Percentiles rank a stretch among this genome's conserved stretches.
Conservation (phyloP, 1,140 invertebrate species). For the Parapsyche elsis region DNA sequence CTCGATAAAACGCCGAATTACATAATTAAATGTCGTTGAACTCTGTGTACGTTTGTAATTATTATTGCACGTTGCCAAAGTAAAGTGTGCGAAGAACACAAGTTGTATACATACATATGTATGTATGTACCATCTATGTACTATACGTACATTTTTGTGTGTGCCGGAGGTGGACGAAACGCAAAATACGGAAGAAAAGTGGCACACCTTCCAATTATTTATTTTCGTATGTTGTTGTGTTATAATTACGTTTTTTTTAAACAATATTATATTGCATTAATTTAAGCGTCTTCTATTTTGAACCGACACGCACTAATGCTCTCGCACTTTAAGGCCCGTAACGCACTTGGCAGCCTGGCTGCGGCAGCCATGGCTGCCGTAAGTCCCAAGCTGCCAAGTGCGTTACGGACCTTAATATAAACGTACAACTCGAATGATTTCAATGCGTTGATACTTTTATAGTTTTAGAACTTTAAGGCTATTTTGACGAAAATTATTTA, state of each 20-base stretch:
- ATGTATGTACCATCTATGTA: too few relatives aligned
- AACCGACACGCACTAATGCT: conserved; percentile 11
- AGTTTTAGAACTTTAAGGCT: too few relatives aligned
- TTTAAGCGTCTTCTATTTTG: conserved; percentile 18
- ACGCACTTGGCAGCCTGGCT: too few relatives aligned
- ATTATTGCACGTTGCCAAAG: conserved; percentile 25
- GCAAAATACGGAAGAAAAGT: conserved; percentile 4
- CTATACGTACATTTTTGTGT: neutral
- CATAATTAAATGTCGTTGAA: conserved; percentile 28
- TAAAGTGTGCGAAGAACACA: neutral
- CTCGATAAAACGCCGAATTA: conserved; percentile 26
- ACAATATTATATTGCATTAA: conserved; percentile 7
- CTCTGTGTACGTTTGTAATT: neutral
- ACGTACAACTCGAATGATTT: neutral
- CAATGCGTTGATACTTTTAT: too few relatives aligned
- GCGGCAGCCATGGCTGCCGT: too few relatives aligned
- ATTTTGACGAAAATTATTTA: too few relatives aligned
- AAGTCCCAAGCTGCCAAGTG: too few relatives aligned
- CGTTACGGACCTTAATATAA: neutral
- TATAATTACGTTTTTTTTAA: conserved; percentile 9
- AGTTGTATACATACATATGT: too few relatives aligned
- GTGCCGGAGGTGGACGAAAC: neutral
- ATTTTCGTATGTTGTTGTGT: conserved; percentile 5
- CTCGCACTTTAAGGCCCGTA: neutral
- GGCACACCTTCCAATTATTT: conserved; percentile 9